phyloP scores from a whole-genome alignment of 2,113 vertebrate species.

The Lynx canadensis region DNA sequence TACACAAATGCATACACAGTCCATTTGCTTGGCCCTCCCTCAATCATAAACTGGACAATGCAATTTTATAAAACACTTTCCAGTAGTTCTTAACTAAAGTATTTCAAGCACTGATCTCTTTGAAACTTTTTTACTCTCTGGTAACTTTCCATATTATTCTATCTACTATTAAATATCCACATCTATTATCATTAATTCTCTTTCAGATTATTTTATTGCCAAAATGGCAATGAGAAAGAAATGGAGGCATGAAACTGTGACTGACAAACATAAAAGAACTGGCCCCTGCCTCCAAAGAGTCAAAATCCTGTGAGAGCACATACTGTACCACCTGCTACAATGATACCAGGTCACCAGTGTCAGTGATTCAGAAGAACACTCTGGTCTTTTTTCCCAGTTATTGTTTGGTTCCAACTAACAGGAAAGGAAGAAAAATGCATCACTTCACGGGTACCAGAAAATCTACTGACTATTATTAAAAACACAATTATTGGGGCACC shows the following conservation, averaged over 20 bases:
- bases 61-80: not conserved
- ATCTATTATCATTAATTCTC: not conserved
- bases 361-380: not conserved
- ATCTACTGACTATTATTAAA: not conserved
- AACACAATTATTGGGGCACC: not conserved
- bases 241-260: not conserved
- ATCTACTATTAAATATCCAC: not conserved
- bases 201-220: not conserved
- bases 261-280: not conserved
- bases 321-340: not conserved
- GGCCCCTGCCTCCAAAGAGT: not conserved
- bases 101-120: not conserved
- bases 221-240: not conserved
- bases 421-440: not conserved
- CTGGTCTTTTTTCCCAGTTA: not conserved
- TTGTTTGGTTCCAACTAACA: slow-evolving; percentile 31
- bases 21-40: not conserved
- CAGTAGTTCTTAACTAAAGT: not conserved
- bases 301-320: not conserved
- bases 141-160: not conserved
- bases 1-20: not conserved
- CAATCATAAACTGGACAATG: not conserved
- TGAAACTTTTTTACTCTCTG: not conserved
- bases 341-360: not conserved
- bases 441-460: slow-evolving; percentile 19